Evolutionary conservation across 2,888 invertebrate genomes (phyloP).

Genomic region (Stenichneumon culpator): DNA sequence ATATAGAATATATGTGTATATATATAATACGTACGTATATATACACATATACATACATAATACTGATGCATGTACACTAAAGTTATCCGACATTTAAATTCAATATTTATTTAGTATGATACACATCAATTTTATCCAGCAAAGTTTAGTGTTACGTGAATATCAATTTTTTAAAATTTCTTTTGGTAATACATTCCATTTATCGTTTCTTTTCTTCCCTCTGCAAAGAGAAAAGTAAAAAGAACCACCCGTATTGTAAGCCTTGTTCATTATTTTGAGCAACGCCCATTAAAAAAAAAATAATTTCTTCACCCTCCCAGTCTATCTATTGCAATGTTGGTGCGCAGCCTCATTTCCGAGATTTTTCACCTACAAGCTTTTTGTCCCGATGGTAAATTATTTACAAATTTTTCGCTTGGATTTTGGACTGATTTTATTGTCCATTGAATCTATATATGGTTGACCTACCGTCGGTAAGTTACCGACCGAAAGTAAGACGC

Average conservation of each 20-base stretch:
- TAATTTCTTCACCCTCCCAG: neutral
- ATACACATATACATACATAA: constrained; percentile 37
- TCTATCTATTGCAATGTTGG: constrained; percentile 77
- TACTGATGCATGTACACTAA: constrained; percentile 69
- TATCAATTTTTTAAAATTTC: constrained; percentile 39
- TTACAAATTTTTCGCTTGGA: constrained; percentile 40
- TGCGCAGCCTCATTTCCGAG: constrained; percentile 56
- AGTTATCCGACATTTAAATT: constrained; percentile 76
- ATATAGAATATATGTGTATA: constrained; percentile 48
- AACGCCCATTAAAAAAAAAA: constrained; percentile 2
- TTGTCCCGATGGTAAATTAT: constrained; percentile 31
- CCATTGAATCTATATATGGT: neutral
- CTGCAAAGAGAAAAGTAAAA: constrained; percentile 25
- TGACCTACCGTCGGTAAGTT: neutral
- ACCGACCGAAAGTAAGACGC: constrained; percentile 18
- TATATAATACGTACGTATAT: too few species aligned
- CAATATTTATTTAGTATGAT: constrained; percentile 79
- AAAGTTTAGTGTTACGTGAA: constrained; percentile 71
- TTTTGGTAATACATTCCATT: constrained; percentile 19
- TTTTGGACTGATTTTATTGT: constrained; percentile 14
- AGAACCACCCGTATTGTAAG: constrained; percentile 56
- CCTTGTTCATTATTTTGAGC: constrained; percentile 9
- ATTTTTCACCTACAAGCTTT: neutral
- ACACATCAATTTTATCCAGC: constrained; percentile 80
- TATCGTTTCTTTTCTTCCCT: constrained; percentile 41